These are phyloP conservation scores for Phenganax marumi DNA, from an alignment of 92 coral and sea anemone genomes.

Conservation along the genomic window DNA sequence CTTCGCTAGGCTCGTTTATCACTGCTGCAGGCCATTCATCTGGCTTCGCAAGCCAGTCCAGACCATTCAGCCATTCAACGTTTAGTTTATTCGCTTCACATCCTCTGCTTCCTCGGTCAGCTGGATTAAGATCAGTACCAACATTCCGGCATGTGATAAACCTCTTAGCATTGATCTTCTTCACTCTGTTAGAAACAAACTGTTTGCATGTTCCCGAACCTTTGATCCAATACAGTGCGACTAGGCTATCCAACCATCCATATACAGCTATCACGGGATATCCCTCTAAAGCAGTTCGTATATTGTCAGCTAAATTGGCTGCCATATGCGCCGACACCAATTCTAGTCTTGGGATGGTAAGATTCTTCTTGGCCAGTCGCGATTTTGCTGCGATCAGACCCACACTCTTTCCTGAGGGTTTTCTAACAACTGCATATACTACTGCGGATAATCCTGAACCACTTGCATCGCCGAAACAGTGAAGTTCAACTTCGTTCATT, in stretches of 20 bases:
- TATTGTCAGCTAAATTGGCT: conserved; percentile 52
- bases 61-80: conserved; percentile 46
- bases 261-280: conserved; percentile 22
- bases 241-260: conserved; percentile 62
- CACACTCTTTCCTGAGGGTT: conserved; percentile 16
- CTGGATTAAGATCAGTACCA: conserved; percentile 48
- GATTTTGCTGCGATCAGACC: conserved; percentile 34
- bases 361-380: conserved; percentile 15
- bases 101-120: neutral
- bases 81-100: conserved; percentile 7
- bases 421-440: conserved; percentile 27
- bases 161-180: conserved; percentile 40
- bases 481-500: conserved; percentile 14
- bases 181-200: conserved; percentile 57
- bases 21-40: conserved; percentile 46
- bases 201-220: conserved; percentile 53
- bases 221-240: conserved; percentile 58
- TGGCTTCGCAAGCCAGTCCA: conserved; percentile 42
- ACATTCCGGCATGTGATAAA: conserved; percentile 44
- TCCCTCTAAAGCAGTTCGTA: conserved; percentile 29
- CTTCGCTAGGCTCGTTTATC: conserved; percentile 18
- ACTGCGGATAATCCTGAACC: conserved; percentile 26
- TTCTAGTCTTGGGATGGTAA: conserved; percentile 34
- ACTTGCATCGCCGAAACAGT: conserved; percentile 37
- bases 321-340: conserved; percentile 16